These are phyloP conservation scores for Cephonodes hylas DNA, from an alignment of 2,888 invertebrate species.

Conservation along the genomic window DNA sequence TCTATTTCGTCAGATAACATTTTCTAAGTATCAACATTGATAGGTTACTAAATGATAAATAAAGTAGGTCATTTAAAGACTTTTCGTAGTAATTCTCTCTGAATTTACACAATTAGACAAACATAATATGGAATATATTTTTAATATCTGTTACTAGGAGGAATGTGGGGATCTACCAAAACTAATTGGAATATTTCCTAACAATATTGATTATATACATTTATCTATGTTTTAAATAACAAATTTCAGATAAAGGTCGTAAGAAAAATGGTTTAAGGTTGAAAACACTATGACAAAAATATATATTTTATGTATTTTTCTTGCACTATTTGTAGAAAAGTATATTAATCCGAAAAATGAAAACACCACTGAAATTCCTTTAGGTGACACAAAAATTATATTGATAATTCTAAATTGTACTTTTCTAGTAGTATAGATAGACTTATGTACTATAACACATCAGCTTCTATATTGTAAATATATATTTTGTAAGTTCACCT, in stretches of 20 bases:
- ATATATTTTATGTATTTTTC: too few relatives aligned
- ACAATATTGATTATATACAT: background rate
- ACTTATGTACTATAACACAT: slow-evolving; percentile 5
- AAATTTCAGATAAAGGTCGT: background rate
- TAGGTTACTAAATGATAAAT: background rate
- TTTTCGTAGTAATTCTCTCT: background rate
- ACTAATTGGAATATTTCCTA: background rate
- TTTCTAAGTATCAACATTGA: background rate
- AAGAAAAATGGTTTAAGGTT: too few relatives aligned
- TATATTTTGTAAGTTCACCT: background rate
- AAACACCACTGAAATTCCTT: too few relatives aligned
- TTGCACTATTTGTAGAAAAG: too few relatives aligned
- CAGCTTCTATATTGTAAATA: background rate
- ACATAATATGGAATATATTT: background rate
- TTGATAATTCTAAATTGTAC: slow-evolving; percentile 26
- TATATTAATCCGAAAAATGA: too few relatives aligned
- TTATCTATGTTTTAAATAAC: background rate
- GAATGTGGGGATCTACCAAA: background rate
- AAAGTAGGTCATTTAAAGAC: background rate
- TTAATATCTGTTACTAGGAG: background rate
- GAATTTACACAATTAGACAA: background rate
- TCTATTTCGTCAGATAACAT: background rate
- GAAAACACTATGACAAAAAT: too few relatives aligned
- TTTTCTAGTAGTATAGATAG: slow-evolving; percentile 18
- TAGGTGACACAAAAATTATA: background rate